These are phyloP conservation scores for Ceryle rudis DNA, from an alignment of 2,797 vertebrate genomes.

Conservation along the genomic window DNA sequence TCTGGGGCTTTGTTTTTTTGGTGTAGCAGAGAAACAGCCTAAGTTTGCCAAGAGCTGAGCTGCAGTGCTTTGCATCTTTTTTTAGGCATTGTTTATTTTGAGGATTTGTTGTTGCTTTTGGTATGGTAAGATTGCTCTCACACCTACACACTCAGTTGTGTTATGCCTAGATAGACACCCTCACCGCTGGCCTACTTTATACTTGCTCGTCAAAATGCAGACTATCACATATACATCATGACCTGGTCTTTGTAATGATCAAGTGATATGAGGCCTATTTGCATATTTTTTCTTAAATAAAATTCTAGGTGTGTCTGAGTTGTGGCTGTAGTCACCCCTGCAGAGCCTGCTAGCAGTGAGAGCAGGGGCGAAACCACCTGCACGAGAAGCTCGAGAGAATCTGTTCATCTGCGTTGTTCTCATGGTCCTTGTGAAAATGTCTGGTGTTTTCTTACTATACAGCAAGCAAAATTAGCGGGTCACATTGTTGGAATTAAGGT, in stretches of 20 bases:
- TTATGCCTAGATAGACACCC: background rate
- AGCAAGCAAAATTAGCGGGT: background rate
- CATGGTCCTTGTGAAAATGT: background rate
- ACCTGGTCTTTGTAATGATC: background rate
- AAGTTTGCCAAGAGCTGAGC: background rate
- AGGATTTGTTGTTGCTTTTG: background rate
- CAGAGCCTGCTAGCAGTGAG: background rate
- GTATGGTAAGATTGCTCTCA: background rate
- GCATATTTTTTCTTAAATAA: background rate
- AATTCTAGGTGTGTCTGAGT: background rate
- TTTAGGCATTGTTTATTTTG: background rate
- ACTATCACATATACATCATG: background rate
- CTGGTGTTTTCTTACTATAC: background rate
- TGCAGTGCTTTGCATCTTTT: background rate
- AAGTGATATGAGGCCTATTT: background rate
- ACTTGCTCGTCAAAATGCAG: background rate
- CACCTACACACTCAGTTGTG: background rate
- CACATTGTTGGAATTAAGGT: background rate
- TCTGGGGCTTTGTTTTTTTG: background rate
- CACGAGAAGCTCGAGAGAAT: background rate
- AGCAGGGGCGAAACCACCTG: accelerated
- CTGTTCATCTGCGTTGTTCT: background rate
- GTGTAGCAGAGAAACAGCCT: background rate
- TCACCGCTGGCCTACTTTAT: background rate
- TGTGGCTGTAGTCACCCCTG: background rate